Percentiles rank a stretch among this genome's conserved stretches.
Evolutionary conservation across 2,888 invertebrate genomes (phyloP).

Genomic region (Xanthorhoe designata): DNA sequence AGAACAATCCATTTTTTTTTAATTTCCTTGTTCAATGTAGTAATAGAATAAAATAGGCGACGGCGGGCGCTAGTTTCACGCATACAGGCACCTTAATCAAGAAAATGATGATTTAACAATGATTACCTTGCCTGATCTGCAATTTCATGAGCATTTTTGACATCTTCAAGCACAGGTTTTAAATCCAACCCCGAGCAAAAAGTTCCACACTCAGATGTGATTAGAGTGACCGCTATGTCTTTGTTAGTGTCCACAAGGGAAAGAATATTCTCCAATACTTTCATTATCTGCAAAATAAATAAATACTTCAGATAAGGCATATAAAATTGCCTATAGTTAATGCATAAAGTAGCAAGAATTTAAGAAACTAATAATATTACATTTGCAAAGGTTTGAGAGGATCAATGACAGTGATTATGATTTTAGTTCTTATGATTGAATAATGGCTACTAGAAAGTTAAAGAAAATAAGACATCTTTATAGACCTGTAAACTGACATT

Average conservation of each 20-base stretch:
- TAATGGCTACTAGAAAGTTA: background rate
- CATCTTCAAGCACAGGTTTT: slow-evolving; percentile 85
- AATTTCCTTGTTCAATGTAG: no score
- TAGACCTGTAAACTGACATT: no score
- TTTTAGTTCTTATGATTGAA: no score
- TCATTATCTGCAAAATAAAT: slow-evolving; percentile 86
- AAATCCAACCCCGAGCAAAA: slow-evolving; percentile 95
- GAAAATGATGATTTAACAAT: background rate
- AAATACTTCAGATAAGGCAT: slow-evolving; percentile 1
- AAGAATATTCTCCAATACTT: slow-evolving; percentile 90
- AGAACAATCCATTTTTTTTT: no score
- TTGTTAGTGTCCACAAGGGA: slow-evolving; percentile 67
- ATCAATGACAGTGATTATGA: no score
- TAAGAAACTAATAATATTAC: no score
- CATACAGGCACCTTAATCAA: no score
- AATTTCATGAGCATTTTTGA: slow-evolving; percentile 88
- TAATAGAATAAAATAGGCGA: no score
- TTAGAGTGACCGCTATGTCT: slow-evolving; percentile 87
- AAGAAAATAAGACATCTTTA: background rate
- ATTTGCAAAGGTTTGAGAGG: no score
- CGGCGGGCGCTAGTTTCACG: no score
- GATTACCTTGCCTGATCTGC: slow-evolving; percentile 90
- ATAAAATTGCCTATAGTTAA: background rate
- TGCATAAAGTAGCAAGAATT: no score
- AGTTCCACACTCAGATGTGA: slow-evolving; percentile 90